Percentiles rank a stretch among this genome's conserved stretches.
phyloP scores from a whole-genome alignment of 2,888 invertebrate species.

The Sphecodes monilicornis region DNA sequence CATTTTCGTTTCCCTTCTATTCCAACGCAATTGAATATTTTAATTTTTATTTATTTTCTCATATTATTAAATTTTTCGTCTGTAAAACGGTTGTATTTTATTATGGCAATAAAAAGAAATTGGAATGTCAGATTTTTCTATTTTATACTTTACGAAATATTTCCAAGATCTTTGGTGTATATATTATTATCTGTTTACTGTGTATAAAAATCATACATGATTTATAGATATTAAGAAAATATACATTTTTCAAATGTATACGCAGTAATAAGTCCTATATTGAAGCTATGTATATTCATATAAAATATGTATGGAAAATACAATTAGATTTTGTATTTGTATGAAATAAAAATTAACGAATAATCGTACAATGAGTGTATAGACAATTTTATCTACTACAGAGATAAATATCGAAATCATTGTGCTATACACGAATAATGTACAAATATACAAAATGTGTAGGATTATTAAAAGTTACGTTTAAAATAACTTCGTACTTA shows the following conservation, averaged over 20 bases:
- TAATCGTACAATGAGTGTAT: conserved; percentile 48
- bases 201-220: conserved; percentile 36
- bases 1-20: conserved; percentile 32
- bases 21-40: conserved; percentile 34
- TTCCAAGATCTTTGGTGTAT: conserved; percentile 13
- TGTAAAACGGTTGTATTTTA: conserved; percentile 62
- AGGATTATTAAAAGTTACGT: conserved; percentile 38
- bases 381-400: conserved; percentile 48
- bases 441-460: conserved; percentile 57
- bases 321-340: conserved; percentile 52
- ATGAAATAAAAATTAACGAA: conserved; percentile 64
- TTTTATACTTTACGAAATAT: conserved; percentile 36
- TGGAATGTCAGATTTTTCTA: conserved; percentile 62
- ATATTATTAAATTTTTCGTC: conserved; percentile 53
- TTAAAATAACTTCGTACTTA: conserved; percentile 41
- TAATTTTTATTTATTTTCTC: conserved; percentile 49
- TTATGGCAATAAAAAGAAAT: conserved; percentile 70
- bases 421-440: conserved; percentile 61
- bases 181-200: conserved; percentile 18
- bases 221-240: conserved; percentile 32
- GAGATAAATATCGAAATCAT: conserved; percentile 41
- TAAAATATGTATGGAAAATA: conserved; percentile 65
- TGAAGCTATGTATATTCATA: conserved; percentile 57
- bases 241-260: conserved; percentile 46
- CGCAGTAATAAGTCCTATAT: conserved; percentile 54